Percentiles rank a stretch among this genome's conserved stretches.
These are phyloP conservation scores for Drosophila subsilvestris DNA, from an alignment of 2,888 invertebrate species.

Conservation along the genomic window DNA sequence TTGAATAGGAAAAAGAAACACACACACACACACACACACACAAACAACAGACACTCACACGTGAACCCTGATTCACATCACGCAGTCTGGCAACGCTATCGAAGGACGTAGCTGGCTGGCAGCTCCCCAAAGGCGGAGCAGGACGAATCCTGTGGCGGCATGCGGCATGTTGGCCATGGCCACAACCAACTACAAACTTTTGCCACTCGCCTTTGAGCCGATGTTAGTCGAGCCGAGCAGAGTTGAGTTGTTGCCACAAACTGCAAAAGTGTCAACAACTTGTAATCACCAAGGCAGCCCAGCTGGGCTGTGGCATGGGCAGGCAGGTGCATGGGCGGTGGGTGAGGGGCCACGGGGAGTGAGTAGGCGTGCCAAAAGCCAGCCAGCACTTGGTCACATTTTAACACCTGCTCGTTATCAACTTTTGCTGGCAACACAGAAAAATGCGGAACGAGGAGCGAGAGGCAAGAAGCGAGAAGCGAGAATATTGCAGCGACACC, in stretches of 20 bases:
- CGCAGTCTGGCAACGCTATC: slow-evolving; percentile 47
- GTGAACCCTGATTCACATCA: slow-evolving; percentile 37
- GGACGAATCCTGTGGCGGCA: slow-evolving; percentile 44
- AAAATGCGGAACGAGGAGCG: slow-evolving; percentile 29
- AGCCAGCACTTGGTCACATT: slow-evolving; percentile 75
- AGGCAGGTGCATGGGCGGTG: neutral
- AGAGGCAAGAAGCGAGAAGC: slow-evolving; percentile 37
- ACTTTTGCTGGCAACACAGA: slow-evolving; percentile 67
- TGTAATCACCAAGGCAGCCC: slow-evolving; percentile 60
- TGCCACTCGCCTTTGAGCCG: slow-evolving; percentile 63
- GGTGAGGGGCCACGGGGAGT: neutral
- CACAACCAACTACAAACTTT: slow-evolving; percentile 58
- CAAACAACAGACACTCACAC: neutral
- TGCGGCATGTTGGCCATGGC: slow-evolving; percentile 63
- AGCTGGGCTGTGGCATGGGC: slow-evolving; percentile 4
- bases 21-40: slow-evolving; percentile 13
- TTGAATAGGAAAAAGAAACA: slow-evolving; percentile 43
- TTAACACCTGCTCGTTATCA: slow-evolving; percentile 79
- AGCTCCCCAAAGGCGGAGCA: slow-evolving; percentile 50
- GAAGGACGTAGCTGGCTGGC: slow-evolving; percentile 63
- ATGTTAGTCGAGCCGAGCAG: slow-evolving; percentile 29
- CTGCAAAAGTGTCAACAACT: slow-evolving; percentile 73
- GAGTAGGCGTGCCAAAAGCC: slow-evolving; percentile 33
- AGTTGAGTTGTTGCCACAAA: slow-evolving; percentile 71
- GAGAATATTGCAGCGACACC: slow-evolving; percentile 59